Percentiles rank a stretch among this genome's conserved stretches.
phyloP scores from a whole-genome alignment of 2,113 vertebrate species.

The Saguinus midas region DNA sequence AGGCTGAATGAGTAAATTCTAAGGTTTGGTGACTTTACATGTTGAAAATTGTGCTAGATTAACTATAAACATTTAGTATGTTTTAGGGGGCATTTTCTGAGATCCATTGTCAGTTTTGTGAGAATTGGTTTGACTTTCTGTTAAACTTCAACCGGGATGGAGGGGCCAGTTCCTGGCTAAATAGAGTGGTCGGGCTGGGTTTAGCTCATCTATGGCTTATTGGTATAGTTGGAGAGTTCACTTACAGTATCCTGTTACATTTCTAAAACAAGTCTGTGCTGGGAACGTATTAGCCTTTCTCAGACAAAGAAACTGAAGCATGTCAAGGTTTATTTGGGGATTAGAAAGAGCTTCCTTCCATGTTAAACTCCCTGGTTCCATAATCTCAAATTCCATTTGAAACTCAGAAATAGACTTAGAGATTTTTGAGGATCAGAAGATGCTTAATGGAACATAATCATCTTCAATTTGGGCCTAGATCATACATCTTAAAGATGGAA shows the following conservation, averaged over 20 bases:
- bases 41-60: not conserved
- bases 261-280: too few relatives aligned
- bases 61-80: not conserved
- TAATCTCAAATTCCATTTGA: not conserved
- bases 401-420: not conserved
- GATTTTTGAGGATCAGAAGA: not conserved
- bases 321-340: not conserved
- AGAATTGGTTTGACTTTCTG: not conserved
- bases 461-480: not conserved
- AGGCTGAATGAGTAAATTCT: not conserved
- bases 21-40: not conserved
- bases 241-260: too few relatives aligned
- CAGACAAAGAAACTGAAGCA: not conserved
- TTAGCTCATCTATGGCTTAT: not conserved
- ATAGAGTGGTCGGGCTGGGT: not conserved
- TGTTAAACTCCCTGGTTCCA: not conserved
- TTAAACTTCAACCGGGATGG: not conserved
- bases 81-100: slow-evolving; percentile 9
- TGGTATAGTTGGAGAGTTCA: not conserved
- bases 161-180: not conserved
- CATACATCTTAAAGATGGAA: not conserved
- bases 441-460: not conserved
- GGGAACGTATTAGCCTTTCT: too few relatives aligned
- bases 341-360: not conserved
- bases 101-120: not conserved